These are phyloP conservation scores for Heliconius nattereri DNA, from an alignment of 1,140 invertebrate genomes.

Conservation along the genomic window DNA sequence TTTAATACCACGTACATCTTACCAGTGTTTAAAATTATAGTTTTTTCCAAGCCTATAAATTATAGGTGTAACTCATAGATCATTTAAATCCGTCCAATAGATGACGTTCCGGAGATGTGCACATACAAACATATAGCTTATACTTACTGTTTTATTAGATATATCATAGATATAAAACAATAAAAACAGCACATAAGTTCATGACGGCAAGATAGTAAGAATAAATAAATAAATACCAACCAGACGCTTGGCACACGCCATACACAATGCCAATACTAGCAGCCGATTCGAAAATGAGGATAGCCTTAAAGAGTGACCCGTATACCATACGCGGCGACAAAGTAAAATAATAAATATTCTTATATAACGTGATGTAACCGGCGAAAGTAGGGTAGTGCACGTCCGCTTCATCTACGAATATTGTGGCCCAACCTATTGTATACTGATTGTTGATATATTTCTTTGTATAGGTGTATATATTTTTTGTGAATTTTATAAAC, in stretches of 20 bases:
- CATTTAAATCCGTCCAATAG: not conserved
- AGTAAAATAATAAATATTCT: constrained; percentile 36
- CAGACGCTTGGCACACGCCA: not conserved
- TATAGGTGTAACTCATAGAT: too few relatives aligned
- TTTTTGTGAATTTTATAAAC: not conserved
- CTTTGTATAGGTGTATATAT: too few relatives aligned
- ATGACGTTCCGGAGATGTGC: not conserved
- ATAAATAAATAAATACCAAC: not conserved
- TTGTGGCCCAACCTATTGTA: constrained; percentile 29
- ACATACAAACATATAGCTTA: too few relatives aligned
- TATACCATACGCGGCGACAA: constrained; percentile 8
- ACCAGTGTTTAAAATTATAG: too few relatives aligned
- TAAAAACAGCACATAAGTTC: not conserved
- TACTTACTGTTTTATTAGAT: too few relatives aligned
- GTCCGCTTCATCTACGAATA: constrained; percentile 51
- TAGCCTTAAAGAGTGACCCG: not conserved
- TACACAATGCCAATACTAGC: not conserved
- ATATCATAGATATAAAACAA: not conserved
- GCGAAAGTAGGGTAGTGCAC: constrained; percentile 62
- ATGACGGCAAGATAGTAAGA: not conserved
- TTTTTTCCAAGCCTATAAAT: too few relatives aligned
- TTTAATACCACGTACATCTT: too few relatives aligned
- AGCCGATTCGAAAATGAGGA: not conserved
- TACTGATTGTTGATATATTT: constrained; percentile 25
- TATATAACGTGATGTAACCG: constrained; percentile 55